Evolutionary conservation across 2,797 vertebrate genomes (phyloP).

Genomic region (Moxostoma hubbsi): DNA sequence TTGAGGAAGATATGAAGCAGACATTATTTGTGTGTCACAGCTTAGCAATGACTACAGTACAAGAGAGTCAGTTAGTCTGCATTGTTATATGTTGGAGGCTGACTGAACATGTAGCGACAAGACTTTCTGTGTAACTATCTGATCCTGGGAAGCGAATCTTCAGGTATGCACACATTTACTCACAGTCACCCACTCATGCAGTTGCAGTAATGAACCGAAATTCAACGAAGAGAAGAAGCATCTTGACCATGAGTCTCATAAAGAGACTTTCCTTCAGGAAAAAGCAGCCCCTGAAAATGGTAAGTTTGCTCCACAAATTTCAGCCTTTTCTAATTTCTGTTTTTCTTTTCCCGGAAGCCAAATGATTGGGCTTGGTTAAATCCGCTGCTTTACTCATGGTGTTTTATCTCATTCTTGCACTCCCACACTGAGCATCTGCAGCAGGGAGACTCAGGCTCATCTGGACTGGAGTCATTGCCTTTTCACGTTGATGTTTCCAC

Average conservation of each 20-base stretch:
- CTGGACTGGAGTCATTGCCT: constrained; percentile 27
- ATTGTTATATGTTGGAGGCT: constrained; percentile 59
- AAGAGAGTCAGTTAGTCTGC: constrained; percentile 26
- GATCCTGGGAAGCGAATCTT: constrained; percentile 75
- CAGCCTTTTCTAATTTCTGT: constrained; percentile 32
- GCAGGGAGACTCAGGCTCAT: constrained; percentile 36
- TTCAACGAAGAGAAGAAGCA: constrained; percentile 59
- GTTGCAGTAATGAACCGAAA: constrained; percentile 57
- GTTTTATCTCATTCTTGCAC: constrained; percentile 37
- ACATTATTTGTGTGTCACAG: constrained; percentile 10
- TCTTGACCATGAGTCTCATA: constrained; percentile 75
- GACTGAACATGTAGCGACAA: constrained; percentile 82
- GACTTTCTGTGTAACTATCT: constrained; percentile 65
- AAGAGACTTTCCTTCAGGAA: constrained; percentile 82
- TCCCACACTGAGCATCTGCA: constrained; percentile 47
- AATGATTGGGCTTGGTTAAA: constrained; percentile 65
- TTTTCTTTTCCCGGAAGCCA: constrained; percentile 47
- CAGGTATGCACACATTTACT: constrained; percentile 74
- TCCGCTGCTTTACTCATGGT: constrained; percentile 77
- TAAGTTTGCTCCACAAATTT: constrained; percentile 69
- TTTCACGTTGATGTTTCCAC: constrained; percentile 32
- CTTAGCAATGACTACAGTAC: constrained; percentile 28
- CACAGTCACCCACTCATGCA: constrained; percentile 67
- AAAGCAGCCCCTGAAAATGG: constrained; percentile 71
- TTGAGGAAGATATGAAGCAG: constrained; percentile 66